Base-by-base conservation (phyloP, 2,797 vertebrate species). In the Harpagifer antarcticus region DNA sequence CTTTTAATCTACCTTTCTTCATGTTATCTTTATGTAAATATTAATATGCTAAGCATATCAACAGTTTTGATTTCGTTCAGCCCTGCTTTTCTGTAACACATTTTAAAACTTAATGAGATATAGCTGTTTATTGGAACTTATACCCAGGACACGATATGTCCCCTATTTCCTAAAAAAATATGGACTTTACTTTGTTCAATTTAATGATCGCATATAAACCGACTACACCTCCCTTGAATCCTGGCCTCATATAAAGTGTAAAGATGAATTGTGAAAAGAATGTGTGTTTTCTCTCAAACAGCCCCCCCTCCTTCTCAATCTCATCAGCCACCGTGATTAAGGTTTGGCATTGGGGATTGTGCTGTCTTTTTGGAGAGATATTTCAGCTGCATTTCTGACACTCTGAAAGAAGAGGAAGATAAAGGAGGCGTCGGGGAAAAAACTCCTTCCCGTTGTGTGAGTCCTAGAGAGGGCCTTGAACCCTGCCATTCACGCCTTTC, bases 401-500 rank as follows among this genome's bases (percentile, higher is more conserved):
- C 96, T 97, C 95, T 96, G 96, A 97, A 94, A 94, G 88, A 91
- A 94, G 91, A 89, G 77, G 80, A 84, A 92, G 91, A 94, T 93
- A 95, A 95, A 94, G 91, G 92, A 94, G 90, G 89, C 92, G 90
- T 89, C 83, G 88, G 90, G 87, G 91, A 88, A 91, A 93, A 92
- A 93, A 96, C 95, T 96, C 89, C 89, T 87, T 88, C 96, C 96
- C 96, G 96, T 97, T 98, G 97, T 98, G 96, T 96, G 96, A 96
- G 96, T 96, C 96, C 94, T 94, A 93, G 95, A 98, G 96, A 96
- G 96, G 97, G 97, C 97, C 97, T 97, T 98, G 97, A 98, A 97
- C 97, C 96, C 96, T 96, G 96, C 96, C 97, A 99, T 99, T 99
- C 97, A 98, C 91, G 95, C 96, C 95, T 97, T 98, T 98, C 97